Base-by-base conservation (phyloP, 2,797 vertebrate species). In the Scolopax rusticola region DNA sequence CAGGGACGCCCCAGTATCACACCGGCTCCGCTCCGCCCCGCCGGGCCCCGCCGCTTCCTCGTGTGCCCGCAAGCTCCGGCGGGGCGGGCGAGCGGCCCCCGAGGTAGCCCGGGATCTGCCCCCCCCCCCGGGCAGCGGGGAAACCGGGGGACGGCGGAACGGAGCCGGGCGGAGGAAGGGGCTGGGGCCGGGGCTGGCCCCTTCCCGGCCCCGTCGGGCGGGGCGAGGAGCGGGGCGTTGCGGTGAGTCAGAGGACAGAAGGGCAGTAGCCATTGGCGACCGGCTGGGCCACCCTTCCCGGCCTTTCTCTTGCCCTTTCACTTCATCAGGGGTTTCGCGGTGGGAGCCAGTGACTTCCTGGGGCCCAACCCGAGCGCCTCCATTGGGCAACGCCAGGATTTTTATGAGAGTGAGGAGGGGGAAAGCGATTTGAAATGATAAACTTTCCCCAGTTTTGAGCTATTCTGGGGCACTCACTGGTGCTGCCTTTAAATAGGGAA, bases 371-470 rank as follows among this genome's bases (percentile, higher is more conserved):
- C 8, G 9, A 59, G 2, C 50, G 20, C 57, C 2, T 8, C 11
- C 51, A 3, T 95, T 90, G 33, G 70, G 94, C 69, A 95, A 95
- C 25, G 8, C 7, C 32, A 94, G 91, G 92, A 27, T 94, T 95
- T 96, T 88, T 28, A 1, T 1, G 88, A 93, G 57, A 50, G 15
- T 15, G 21, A 11, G 21, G 12, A 13, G 25, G 8, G 13, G 12
- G 13, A 15, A 27, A 36, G 3, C 10, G 27, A 13, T 11, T 7
- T 16, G 93, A 69, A 86, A 86, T 32, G 3, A 4, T 4, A 25
- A 64, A 84, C 30, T 91, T 94, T 41, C 45, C 79, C 53, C 50
- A 0, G 14, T 0, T 3, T 40, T 5, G 36, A 43, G 88, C 23
- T 23, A 9, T 12, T 33, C 3, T 3, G 16, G 73, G 76, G 10